Conservation (phyloP, 1,140 invertebrate species). For the Drosophila aff. region DNA sequence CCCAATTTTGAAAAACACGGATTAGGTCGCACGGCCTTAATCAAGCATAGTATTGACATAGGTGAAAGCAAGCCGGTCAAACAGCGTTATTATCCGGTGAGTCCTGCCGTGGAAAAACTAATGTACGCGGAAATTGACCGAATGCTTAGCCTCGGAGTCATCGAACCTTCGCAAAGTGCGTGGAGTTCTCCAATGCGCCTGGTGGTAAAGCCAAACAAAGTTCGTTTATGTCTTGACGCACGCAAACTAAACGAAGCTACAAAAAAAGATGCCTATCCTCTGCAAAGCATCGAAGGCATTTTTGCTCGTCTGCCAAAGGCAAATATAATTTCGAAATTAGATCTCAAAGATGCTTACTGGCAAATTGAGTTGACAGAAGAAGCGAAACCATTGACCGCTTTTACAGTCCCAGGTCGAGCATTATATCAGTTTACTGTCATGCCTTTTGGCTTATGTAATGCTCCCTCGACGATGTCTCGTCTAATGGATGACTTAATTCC, state of each 20-base stretch:
- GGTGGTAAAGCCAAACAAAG: too few species aligned
- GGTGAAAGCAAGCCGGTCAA: background rate
- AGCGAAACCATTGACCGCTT: background rate
- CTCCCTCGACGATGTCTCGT: background rate
- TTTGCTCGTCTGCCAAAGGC: constrained; percentile 1
- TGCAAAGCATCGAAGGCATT: background rate
- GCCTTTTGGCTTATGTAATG: constrained; percentile 1
- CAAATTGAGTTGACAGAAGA: background rate
- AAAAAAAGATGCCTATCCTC: too few species aligned
- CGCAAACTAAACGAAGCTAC: too few species aligned
- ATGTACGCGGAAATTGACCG: constrained; percentile 2
- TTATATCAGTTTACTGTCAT: constrained; percentile 1
- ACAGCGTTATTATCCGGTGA: background rate
- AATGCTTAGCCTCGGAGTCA: background rate
- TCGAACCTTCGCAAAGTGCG: constrained; percentile 11
- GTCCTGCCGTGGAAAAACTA: background rate
- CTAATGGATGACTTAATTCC: constrained; percentile 7
- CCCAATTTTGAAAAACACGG: constrained; percentile 1
- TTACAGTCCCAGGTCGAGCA: background rate
- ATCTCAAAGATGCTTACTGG: background rate
- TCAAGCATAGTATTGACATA: background rate
- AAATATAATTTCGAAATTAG: background rate
- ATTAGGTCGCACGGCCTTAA: background rate
- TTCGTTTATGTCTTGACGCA: too few species aligned
- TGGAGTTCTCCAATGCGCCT: constrained; percentile 4